These are phyloP conservation scores for Vannuccia rotundouncinata DNA, from an alignment of 2,888 invertebrate genomes.

Conservation along the genomic window DNA sequence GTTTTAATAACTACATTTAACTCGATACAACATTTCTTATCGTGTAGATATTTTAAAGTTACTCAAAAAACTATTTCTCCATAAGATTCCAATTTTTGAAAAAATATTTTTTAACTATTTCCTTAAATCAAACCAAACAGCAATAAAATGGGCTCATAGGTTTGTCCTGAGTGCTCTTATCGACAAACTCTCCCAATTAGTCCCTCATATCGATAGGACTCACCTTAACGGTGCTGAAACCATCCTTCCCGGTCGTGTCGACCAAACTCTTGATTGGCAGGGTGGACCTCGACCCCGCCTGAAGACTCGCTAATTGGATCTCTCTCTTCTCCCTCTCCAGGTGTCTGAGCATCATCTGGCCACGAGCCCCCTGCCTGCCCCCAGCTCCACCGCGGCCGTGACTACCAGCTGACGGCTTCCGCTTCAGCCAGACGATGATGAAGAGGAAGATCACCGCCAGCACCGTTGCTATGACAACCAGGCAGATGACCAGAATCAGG, in stretches of 20 bases:
- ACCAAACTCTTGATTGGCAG: not conserved
- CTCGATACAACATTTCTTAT: too few relatives aligned
- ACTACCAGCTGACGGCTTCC: not conserved
- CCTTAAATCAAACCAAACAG: too few relatives aligned
- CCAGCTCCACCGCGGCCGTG: not conserved
- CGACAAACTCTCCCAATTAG: too few relatives aligned
- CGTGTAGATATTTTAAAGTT: too few relatives aligned
- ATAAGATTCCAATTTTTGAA: too few relatives aligned
- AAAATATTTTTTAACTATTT: too few relatives aligned
- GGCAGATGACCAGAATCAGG: not conserved
- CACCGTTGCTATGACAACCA: not conserved
- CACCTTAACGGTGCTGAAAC: not conserved
- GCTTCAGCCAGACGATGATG: constrained; percentile 21
- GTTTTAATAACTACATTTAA: too few relatives aligned
- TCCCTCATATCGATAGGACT: too few relatives aligned
- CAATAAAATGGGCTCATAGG: too few relatives aligned
- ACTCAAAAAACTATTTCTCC: too few relatives aligned
- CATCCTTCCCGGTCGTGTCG: not conserved
- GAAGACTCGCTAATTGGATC: not conserved
- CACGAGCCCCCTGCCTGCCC: not conserved
- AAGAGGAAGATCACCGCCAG: constrained; percentile 7
- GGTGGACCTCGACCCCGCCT: not conserved
- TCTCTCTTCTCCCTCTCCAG: not conserved
- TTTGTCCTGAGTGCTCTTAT: too few relatives aligned
- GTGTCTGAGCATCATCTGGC: not conserved